These are phyloP conservation scores for Germaria angustata DNA, from an alignment of 2,888 invertebrate genomes.

Conservation along the genomic window DNA sequence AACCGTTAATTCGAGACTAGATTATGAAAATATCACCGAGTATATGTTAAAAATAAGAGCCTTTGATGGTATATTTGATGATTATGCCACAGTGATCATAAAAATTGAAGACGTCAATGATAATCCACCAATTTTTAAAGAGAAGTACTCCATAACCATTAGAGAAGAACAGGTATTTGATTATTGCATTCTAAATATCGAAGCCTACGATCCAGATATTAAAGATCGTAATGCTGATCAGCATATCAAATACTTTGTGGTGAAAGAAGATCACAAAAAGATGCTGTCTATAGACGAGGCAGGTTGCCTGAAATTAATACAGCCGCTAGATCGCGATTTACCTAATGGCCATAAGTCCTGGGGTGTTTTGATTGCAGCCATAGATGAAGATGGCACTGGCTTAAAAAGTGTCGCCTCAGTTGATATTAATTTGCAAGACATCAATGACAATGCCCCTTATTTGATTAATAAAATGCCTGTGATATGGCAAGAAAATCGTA, in stretches of 20 bases:
- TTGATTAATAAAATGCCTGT: constrained; percentile 90
- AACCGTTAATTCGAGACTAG: constrained; percentile 87
- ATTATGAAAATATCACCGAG: constrained; percentile 91
- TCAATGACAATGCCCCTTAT: constrained; percentile 97
- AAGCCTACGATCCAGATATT: constrained; percentile 93
- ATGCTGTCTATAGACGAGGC: constrained; percentile 86
- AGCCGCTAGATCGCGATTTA: constrained; percentile 92
- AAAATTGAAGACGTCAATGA: constrained; percentile 95
- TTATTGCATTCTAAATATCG: constrained; percentile 86
- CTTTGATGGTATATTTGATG: constrained; percentile 91
- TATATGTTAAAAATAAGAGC: constrained; percentile 92
- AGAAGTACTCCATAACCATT: constrained; percentile 87
- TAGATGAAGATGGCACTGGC: constrained; percentile 87
- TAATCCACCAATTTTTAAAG: constrained; percentile 91
- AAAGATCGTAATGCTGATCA: constrained; percentile 87
- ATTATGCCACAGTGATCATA: constrained; percentile 90
- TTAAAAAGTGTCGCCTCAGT: constrained; percentile 85
- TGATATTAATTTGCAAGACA: constrained; percentile 86
- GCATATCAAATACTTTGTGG: constrained; percentile 88
- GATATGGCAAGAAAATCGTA: constrained; percentile 90
- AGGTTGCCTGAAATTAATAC: constrained; percentile 84
- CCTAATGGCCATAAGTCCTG: constrained; percentile 91
- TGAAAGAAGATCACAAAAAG: constrained; percentile 86
- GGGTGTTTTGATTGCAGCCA: constrained; percentile 88
- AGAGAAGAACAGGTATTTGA: constrained; percentile 86